A percentile compares a stretch with the other conserved stretches of the same genome.
phyloP scores from a whole-genome alignment of 2,888 invertebrate species.

The Heliconius ismenius region DNA sequence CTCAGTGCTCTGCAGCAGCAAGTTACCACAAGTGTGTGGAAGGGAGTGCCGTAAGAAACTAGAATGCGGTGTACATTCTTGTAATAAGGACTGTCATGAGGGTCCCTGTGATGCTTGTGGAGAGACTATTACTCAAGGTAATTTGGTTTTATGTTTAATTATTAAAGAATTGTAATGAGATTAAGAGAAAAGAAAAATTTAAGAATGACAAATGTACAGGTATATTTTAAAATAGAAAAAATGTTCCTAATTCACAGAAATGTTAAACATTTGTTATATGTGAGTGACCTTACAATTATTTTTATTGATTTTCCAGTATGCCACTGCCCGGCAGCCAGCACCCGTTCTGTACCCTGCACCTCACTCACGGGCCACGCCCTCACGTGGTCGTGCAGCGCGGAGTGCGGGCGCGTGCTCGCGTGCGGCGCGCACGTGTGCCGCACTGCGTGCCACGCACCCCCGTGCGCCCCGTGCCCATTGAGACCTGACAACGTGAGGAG shows the following conservation, averaged over 20 bases:
- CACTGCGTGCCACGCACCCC: slow-evolving; percentile 92
- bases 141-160: not conserved
- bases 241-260: too few relatives aligned
- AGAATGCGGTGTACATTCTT: slow-evolving; percentile 89
- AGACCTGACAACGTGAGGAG: slow-evolving; percentile 57
- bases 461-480: slow-evolving; percentile 86
- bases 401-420: slow-evolving; percentile 83
- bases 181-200: too few relatives aligned
- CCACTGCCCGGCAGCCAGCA: slow-evolving; percentile 60
- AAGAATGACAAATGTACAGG: too few relatives aligned
- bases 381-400: slow-evolving; percentile 59
- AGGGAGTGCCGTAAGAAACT: slow-evolving; percentile 87
- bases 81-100: slow-evolving; percentile 88
- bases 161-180: too few relatives aligned
- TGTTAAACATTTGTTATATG: too few relatives aligned
- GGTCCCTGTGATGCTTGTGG: slow-evolving; percentile 89
- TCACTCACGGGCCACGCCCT: slow-evolving; percentile 52
- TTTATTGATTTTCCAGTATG: slow-evolving; percentile 56
- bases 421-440: slow-evolving; percentile 96
- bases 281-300: too few relatives aligned
- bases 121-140: slow-evolving; percentile 85
- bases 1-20: slow-evolving; percentile 87
- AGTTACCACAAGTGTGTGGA: slow-evolving; percentile 87
- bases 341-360: slow-evolving; percentile 62
- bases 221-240: too few relatives aligned